Evolutionary conservation across 2,113 vertebrate genomes (phyloP), one percentile per base, ranked within the genome.

Genomic region (Percopsis transmontana): DNA sequence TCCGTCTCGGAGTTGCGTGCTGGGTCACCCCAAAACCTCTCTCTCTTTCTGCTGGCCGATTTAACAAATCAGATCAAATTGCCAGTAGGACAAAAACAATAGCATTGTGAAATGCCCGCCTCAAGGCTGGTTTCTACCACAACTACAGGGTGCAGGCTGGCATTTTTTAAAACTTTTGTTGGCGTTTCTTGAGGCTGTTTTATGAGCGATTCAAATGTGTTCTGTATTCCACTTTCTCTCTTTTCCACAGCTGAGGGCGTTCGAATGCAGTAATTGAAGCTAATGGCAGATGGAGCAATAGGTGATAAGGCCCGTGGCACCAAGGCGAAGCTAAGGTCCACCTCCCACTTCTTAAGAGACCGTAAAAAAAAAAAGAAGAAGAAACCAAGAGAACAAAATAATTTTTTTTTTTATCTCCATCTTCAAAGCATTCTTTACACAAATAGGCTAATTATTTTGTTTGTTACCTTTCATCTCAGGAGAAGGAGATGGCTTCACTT

Each of bases 361-460:
- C 74, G 55, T 70, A 56, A 20, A 75, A 81, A 78, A 4, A 77
- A 33, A 33, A 6, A n/a, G n/a, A 62, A 82, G 58, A 75, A 62
- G 80, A 48, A 72, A 73, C 76, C 67, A 72, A 87, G 81, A 77
- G 79, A 61, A 59, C 69, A 84, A 81, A 73, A 62, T 50, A 83
- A n/a, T 51, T 20, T 85, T 78, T 74, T 57, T 82, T 52, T 66
- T 48, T 33, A 33, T 33, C 27, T 53, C 42, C 60, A 57, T 82
- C 90, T 90, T 89, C 84, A 89, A 90, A 90, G 87, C 83, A 53
- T 71, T 51, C 48, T 80, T 82, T 62, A 81, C 70, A 68, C 82
- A 88, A 90, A 88, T 77, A 80, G 75, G 73, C 80, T 81, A 68
- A 91, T 87, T 82, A 83, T 84, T 82, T 87, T 84, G 75, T 80